Conservation (phyloP, 2,797 vertebrate species). For the Nothura maculosa region DNA sequence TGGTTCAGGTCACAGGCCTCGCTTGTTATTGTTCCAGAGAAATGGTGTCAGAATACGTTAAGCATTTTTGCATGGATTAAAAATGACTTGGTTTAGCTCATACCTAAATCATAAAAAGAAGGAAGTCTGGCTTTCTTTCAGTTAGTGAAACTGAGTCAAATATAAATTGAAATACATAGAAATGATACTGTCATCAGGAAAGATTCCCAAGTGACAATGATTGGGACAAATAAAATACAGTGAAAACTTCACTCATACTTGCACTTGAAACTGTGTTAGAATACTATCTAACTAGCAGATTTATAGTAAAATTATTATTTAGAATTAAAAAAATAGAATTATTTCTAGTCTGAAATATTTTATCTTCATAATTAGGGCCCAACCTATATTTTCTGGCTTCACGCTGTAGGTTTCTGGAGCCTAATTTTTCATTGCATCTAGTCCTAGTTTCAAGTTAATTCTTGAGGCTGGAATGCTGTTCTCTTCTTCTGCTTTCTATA, state of each 20-base stretch:
- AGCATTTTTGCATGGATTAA: background rate
- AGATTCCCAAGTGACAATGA: background rate
- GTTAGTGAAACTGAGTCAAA: background rate
- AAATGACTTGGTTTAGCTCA: background rate
- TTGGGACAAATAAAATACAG: background rate
- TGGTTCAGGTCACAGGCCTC: background rate
- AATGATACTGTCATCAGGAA: background rate
- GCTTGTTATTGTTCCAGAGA: background rate
- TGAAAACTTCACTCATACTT: background rate
- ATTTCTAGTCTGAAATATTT: background rate
- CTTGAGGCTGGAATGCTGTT: background rate
- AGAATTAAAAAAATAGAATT: background rate
- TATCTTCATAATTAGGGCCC: background rate
- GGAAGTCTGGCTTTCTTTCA: background rate
- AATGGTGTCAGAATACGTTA: background rate
- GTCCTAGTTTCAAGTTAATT: background rate
- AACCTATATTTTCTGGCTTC: background rate
- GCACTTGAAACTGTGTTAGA: background rate
- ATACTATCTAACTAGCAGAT: background rate
- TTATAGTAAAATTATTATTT: background rate
- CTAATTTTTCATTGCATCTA: background rate
- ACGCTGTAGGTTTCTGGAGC: background rate
- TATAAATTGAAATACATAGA: background rate
- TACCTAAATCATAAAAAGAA: background rate
- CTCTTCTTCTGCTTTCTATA: background rate